Conservation (phyloP, 2,113 vertebrate genomes). For the Glaucidium brasilianum region DNA sequence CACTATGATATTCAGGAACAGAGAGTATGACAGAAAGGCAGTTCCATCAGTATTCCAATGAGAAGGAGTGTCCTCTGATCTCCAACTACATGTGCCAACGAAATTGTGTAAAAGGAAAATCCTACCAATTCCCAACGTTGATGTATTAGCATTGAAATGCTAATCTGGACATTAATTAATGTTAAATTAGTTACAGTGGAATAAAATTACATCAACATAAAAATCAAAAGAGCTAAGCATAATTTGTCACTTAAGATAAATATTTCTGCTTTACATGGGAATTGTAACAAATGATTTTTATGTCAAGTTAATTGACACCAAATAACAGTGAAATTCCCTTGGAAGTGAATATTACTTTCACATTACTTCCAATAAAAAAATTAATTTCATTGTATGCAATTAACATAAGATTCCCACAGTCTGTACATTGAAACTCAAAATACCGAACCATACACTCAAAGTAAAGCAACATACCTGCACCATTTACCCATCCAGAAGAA, state of each 20-base stretch:
- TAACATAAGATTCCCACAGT: neutral
- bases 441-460: neutral
- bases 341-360: constrained; percentile 15
- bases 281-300: constrained; percentile 34
- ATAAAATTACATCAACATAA: constrained; percentile 49
- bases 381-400: neutral
- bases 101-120: neutral
- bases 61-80: neutral
- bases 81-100: neutral
- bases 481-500: neutral
- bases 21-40: neutral
- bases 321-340: constrained; percentile 31
- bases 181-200: constrained; percentile 47
- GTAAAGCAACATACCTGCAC: neutral
- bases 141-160: constrained; percentile 46
- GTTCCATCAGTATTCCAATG: neutral
- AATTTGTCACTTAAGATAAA: constrained; percentile 52
- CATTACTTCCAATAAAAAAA: neutral
- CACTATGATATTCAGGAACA: neutral
- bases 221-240: constrained; percentile 25
- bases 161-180: constrained; percentile 56
- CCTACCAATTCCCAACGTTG: constrained; percentile 31
- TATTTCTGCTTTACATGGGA: constrained; percentile 43
- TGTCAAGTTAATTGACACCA: constrained; percentile 52
- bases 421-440: neutral